Evolutionary conservation across 2,888 invertebrate species (phyloP), one percentile per base, ranked within the genome.

Genomic region (Cosmopolites sordidus): DNA sequence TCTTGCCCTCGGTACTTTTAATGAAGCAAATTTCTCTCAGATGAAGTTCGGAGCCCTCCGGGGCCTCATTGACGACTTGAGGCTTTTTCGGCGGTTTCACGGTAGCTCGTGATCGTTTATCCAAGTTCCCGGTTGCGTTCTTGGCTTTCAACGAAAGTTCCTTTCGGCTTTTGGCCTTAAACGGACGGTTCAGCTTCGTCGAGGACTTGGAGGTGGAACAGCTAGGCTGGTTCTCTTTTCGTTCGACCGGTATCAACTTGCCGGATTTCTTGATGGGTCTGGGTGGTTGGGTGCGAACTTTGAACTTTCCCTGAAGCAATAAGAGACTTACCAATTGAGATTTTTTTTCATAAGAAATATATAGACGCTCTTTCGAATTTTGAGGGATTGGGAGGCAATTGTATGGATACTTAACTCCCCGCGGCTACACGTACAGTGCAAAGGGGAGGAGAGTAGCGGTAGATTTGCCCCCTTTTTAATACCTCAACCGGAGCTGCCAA

Each of bases 1-100:
- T 67, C 59, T 73, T 73, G n/a, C 70, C 69, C 42, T 69, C 69
- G 40, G 59, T 62, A 50, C 64, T 66, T 60, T 73, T 73, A 39
- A 73, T 64, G 51, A 71, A 71, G 52, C 72, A 70, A 37, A 74
- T 72, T 51, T 73, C 73, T 16, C 66, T 60, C 39, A 74, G 55
- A 51, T 72, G 68, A n/a, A 71, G 56, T 4, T 60, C 60, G n/a
- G 62, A 61, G 8, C 4, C 51, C 53, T 8, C 46, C 49, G n/a
- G 3, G 11, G 33, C 33, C n/a, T 12, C 12, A 4, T 33, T 12
- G 33, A 33, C 33, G 3, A 4, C n/a, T n/a, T 5, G 11, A n/a
- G 33, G n/a, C 12, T 33, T 33, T 6, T 51, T 38, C 9, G 41
- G 29, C 40, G 48, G 43, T 40, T 47, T 52, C 22, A 51, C 43